Evolutionary conservation across 2,113 vertebrate genomes (phyloP).

Genomic region (Fukomys damarensis): DNA sequence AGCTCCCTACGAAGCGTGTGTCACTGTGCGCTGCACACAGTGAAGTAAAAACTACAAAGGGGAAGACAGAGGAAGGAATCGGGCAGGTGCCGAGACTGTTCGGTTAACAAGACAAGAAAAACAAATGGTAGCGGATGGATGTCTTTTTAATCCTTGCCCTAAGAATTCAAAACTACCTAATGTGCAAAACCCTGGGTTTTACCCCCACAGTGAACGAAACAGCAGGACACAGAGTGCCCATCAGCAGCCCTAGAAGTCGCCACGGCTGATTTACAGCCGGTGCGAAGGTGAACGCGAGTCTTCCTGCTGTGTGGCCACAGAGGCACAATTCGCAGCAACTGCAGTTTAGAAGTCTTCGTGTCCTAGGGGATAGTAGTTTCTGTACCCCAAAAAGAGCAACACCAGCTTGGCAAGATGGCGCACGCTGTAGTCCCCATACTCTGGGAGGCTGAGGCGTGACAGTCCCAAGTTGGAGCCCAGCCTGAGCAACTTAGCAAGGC

Average conservation of each 20-base stretch:
- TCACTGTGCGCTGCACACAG: neutral
- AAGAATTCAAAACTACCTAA: neutral
- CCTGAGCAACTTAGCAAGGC: neutral
- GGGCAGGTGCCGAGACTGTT: neutral
- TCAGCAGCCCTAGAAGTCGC: too few species aligned
- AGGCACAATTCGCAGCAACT: neutral
- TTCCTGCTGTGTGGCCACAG: neutral
- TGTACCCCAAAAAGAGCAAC: neutral
- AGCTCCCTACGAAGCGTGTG: fast-evolving
- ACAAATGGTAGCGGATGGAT: neutral
- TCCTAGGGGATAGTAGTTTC: neutral
- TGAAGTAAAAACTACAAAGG: neutral
- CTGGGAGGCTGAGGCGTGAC: neutral
- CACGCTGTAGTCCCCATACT: neutral
- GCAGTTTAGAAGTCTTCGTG: neutral
- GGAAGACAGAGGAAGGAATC: neutral
- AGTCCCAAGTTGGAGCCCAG: neutral
- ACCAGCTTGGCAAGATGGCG: neutral
- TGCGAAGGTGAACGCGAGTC: neutral
- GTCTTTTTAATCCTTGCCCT: neutral
- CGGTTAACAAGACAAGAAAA: neutral
- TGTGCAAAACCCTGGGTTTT: neutral
- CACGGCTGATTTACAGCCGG: neutral
- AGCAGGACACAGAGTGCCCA: neutral
- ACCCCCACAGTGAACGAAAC: neutral